Evolutionary conservation across 2,888 invertebrate species (phyloP).

Genomic region (Parnassius mnemosyne): DNA sequence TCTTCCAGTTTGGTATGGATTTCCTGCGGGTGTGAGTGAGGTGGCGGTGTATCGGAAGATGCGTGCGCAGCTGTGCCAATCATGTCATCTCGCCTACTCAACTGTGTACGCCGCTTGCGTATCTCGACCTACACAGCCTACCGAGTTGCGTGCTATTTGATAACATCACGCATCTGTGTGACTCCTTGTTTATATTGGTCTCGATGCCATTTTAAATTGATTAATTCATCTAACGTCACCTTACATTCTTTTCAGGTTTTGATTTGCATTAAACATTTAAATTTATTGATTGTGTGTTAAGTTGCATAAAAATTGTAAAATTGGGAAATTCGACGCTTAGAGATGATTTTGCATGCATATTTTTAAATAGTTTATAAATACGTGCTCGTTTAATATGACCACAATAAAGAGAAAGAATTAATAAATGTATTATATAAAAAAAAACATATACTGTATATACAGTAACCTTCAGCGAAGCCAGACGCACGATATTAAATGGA

Average conservation of each 20-base stretch:
- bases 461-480: constrained; percentile 17
- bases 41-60: constrained; percentile 50
- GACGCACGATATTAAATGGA: constrained; percentile 47
- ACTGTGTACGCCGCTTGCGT: constrained; percentile 35
- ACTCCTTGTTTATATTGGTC: constrained; percentile 74
- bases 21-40: constrained; percentile 52
- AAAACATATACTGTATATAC: background rate
- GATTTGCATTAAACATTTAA: background rate
- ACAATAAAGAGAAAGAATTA: too few species aligned
- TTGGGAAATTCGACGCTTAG: too few species aligned
- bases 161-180: constrained; percentile 58
- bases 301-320: too few species aligned
- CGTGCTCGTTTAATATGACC: too few species aligned
- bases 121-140: constrained; percentile 52
- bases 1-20: constrained; percentile 66
- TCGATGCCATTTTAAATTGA: constrained; percentile 75
- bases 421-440: too few species aligned
- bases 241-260: constrained; percentile 39
- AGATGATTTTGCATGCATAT: too few species aligned
- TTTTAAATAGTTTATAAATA: too few species aligned
- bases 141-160: constrained; percentile 70
- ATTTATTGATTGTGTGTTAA: background rate
- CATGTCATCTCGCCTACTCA: constrained; percentile 55
- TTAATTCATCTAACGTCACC: constrained; percentile 69
- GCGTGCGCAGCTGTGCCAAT: constrained; percentile 57